phyloP scores from a whole-genome alignment of 1,140 invertebrate species.

The Papilio aristodemus region DNA sequence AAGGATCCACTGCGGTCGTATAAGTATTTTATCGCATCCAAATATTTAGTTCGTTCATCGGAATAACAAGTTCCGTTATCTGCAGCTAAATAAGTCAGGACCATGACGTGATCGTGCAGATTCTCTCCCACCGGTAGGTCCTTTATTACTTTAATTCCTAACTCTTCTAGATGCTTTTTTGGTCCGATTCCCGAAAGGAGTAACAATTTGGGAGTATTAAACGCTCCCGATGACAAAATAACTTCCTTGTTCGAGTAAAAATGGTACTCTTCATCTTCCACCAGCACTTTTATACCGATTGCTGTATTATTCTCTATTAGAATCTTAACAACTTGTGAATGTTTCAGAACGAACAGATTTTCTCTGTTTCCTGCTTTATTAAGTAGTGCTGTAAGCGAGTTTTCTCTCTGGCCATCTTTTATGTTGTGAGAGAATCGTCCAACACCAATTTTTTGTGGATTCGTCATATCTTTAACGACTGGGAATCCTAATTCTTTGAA shows the following conservation, averaged over 20 bases:
- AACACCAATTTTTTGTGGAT: slow-evolving; percentile 56
- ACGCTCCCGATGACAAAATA: slow-evolving; percentile 79
- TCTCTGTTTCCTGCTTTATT: slow-evolving; percentile 79
- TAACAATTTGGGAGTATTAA: slow-evolving; percentile 80
- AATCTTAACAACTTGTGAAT: slow-evolving; percentile 79
- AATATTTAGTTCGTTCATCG: slow-evolving; percentile 37
- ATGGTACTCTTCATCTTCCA: slow-evolving; percentile 49
- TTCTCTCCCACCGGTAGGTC: slow-evolving; percentile 88
- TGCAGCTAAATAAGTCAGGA: slow-evolving; percentile 71
- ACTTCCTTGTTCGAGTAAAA: slow-evolving; percentile 79
- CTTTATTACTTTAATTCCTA: slow-evolving; percentile 75
- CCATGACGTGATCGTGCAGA: slow-evolving; percentile 87
- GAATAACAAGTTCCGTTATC: slow-evolving; percentile 56
- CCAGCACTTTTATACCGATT: slow-evolving; percentile 63
- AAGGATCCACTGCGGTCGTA: slow-evolving; percentile 54
- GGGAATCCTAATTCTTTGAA: slow-evolving; percentile 59
- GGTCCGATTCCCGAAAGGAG: slow-evolving; percentile 75
- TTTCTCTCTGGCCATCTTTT: slow-evolving; percentile 55
- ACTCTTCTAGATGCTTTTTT: slow-evolving; percentile 59
- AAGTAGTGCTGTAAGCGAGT: slow-evolving; percentile 57
- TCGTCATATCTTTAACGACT: slow-evolving; percentile 64
- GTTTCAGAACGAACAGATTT: slow-evolving; percentile 87
- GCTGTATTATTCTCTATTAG: slow-evolving; percentile 61
- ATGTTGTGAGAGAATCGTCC: slow-evolving; percentile 67
- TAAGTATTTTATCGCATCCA: slow-evolving; percentile 60